phyloP scores from a whole-genome alignment of 2,797 vertebrate species.

The Telmatherina bonti region DNA sequence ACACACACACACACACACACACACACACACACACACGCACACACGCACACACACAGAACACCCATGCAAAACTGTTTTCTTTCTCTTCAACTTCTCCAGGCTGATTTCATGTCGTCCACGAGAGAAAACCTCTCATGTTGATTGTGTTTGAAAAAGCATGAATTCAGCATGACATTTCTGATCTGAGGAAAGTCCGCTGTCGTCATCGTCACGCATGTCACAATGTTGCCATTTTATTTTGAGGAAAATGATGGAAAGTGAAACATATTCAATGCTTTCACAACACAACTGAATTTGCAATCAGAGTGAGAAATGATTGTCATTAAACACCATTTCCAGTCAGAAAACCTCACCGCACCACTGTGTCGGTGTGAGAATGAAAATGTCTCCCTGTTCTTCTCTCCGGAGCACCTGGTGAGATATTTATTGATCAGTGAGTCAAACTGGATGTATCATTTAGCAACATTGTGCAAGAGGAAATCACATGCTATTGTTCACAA shows the following conservation, averaged over 20 bases:
- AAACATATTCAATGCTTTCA: not conserved
- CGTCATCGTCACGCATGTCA: not conserved
- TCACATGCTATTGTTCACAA: not conserved
- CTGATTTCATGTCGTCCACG: too few species aligned
- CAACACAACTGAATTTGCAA: not conserved
- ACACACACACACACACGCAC: too few species aligned
- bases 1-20: too few species aligned
- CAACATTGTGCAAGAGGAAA: not conserved
- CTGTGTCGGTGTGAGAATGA: not conserved
- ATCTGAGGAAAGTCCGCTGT: not conserved
- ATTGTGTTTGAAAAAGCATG: too few species aligned
- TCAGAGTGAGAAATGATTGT: not conserved
- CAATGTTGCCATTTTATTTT: not conserved
- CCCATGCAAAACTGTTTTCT: too few species aligned
- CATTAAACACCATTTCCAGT: not conserved
- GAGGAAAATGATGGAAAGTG: not conserved
- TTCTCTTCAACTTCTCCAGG: too few species aligned
- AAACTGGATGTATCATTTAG: not conserved
- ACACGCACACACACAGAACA: too few species aligned
- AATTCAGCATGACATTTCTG: too few species aligned
- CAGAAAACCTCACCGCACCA: not conserved
- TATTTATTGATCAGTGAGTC: slow-evolving; percentile 5
- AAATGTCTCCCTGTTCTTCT: slow-evolving; percentile 13
- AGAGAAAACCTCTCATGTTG: too few species aligned
- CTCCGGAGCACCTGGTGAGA: slow-evolving; percentile 9